Evolutionary conservation across 2,113 vertebrate genomes (phyloP).

Genomic region (Callopanchax toddi): DNA sequence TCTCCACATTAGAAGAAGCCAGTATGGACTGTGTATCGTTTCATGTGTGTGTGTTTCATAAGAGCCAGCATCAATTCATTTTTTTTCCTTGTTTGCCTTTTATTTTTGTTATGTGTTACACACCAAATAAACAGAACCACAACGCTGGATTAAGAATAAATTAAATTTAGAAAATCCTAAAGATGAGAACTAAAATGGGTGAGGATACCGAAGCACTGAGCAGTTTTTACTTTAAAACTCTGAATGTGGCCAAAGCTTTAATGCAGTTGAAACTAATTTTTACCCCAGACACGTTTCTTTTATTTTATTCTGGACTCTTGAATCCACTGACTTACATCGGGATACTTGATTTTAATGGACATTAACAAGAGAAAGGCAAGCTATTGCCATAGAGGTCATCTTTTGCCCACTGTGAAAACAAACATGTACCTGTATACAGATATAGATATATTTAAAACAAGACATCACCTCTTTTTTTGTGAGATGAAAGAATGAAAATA

Average conservation of each 20-base stretch:
- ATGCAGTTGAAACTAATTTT: slow-evolving; percentile 79
- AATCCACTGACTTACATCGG: slow-evolving; percentile 82
- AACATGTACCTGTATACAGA: slow-evolving; percentile 85
- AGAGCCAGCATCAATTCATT: slow-evolving; percentile 78
- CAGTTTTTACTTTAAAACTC: slow-evolving; percentile 85
- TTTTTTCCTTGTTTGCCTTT: slow-evolving; percentile 53
- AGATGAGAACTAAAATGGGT: slow-evolving; percentile 60
- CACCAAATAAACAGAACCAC: slow-evolving; percentile 81
- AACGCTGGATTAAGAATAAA: slow-evolving; percentile 72
- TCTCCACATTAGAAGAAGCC: slow-evolving; percentile 74
- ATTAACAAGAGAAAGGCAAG: slow-evolving; percentile 80
- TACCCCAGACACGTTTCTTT: slow-evolving; percentile 78
- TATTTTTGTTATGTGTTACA: slow-evolving; percentile 69
- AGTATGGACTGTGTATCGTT: slow-evolving; percentile 73
- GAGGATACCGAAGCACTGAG: slow-evolving; percentile 84
- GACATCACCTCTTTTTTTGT: slow-evolving; percentile 72
- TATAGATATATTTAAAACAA: slow-evolving; percentile 86
- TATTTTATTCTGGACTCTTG: slow-evolving; percentile 78
- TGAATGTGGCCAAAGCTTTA: slow-evolving; percentile 97
- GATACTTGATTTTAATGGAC: slow-evolving; percentile 87
- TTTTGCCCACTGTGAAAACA: slow-evolving; percentile 97
- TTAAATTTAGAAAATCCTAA: slow-evolving; percentile 67
- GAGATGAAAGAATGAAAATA: slow-evolving; percentile 77
- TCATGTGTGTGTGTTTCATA: slow-evolving; percentile 61
- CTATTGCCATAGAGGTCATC: slow-evolving; percentile 83